phyloP scores from a whole-genome alignment of 2,113 vertebrate species.

The Ellobius talpinus region DNA sequence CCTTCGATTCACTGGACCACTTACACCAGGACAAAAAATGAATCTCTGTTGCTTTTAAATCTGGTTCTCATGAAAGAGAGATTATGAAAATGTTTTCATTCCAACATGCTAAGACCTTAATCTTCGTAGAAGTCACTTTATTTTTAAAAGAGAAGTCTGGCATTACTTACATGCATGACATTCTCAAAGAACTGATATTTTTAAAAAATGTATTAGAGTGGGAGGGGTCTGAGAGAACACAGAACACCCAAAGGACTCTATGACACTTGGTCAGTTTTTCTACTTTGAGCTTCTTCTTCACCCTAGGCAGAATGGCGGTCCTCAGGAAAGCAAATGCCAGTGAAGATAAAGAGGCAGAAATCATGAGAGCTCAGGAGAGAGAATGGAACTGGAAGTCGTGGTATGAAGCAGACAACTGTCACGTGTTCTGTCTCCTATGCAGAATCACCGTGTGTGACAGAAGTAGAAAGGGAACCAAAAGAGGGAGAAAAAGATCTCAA shows the following conservation, averaged over 20 bases:
- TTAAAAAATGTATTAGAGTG: neutral
- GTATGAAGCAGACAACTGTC: neutral
- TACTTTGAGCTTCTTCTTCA: neutral
- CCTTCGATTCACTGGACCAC: neutral
- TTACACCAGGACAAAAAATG: constrained; percentile 3
- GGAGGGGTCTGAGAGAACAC: neutral
- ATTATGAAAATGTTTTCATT: neutral
- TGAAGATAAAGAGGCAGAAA: neutral
- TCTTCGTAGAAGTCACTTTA: neutral
- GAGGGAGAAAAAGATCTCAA: neutral
- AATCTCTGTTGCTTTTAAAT: neutral
- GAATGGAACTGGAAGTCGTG: neutral
- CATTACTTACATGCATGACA: neutral
- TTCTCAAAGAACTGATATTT: neutral
- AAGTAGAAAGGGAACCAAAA: neutral
- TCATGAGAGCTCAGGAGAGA: neutral
- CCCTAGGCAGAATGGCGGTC: neutral
- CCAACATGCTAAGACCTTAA: neutral
- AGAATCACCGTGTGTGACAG: neutral
- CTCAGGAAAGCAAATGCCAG: neutral
- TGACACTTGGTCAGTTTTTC: neutral
- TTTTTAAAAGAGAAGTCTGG: constrained; percentile 6
- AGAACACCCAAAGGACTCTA: neutral
- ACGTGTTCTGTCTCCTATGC: neutral
- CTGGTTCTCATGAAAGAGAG: neutral